Conservation (phyloP, 1,140 invertebrate genomes). For the Rhopalosiphum padi region DNA sequence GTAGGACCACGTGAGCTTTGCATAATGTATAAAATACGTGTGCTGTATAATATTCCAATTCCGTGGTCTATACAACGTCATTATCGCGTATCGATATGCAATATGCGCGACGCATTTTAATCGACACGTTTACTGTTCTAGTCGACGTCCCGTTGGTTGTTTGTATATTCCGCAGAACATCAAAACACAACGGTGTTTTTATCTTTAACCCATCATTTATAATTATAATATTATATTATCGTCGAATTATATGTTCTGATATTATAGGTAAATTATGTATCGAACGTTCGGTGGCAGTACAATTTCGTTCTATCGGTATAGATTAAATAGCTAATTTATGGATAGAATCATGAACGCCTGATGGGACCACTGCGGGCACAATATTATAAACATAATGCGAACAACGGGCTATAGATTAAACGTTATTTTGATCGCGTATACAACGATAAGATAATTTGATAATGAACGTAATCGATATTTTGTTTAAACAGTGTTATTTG, state of each 20-base stretch:
- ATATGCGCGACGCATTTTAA: not conserved
- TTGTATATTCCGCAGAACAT: not conserved
- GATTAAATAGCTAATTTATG: conserved; percentile 1
- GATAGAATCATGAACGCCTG: not conserved
- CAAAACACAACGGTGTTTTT: not conserved
- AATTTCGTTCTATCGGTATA: not conserved
- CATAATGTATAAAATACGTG: not conserved
- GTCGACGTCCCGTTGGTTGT: not conserved
- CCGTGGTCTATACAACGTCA: not conserved
- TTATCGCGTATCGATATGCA: not conserved
- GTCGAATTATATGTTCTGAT: not conserved
- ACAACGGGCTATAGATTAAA: not conserved
- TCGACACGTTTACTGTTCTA: not conserved
- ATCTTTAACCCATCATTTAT: not conserved
- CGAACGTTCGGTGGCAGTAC: not conserved
- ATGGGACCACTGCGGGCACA: not conserved
- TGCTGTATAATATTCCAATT: not conserved
- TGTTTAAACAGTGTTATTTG: not conserved
- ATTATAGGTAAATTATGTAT: not conserved
- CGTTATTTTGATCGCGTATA: not conserved
- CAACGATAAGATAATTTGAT: not conserved
- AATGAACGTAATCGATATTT: not conserved
- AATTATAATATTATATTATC: not conserved
- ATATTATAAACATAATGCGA: not conserved
- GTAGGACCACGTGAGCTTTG: not conserved